These are phyloP conservation scores for Pagrus major DNA, from an alignment of 2,113 vertebrate species.

Conservation along the genomic window DNA sequence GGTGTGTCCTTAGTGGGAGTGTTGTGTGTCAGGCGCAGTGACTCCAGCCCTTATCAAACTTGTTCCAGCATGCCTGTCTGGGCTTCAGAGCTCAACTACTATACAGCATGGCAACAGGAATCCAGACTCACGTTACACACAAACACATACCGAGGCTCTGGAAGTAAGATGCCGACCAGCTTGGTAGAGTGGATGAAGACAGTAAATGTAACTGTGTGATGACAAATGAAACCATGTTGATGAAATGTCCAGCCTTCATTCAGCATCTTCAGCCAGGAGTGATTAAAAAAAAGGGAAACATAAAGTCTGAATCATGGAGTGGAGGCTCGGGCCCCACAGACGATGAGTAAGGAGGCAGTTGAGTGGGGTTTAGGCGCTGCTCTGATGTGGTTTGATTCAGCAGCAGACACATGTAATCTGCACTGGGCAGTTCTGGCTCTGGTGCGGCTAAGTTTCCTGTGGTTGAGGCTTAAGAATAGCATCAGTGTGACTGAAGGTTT, in stretches of 20 bases:
- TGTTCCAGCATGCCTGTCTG: conserved; percentile 70
- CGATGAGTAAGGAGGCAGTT: conserved; percentile 35
- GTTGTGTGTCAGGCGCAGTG: conserved; percentile 42
- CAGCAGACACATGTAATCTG: conserved; percentile 65
- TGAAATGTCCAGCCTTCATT: conserved; percentile 25
- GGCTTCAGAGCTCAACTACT: conserved; percentile 41
- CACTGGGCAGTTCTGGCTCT: conserved; percentile 54
- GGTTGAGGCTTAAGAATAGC: conserved; percentile 66
- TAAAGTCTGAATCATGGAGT: conserved; percentile 35
- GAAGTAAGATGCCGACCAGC: not conserved
- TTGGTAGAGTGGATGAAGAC: conserved; percentile 4
- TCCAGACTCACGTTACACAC: conserved; percentile 53
- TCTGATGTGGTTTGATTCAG: conserved; percentile 65
- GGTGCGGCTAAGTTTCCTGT: conserved; percentile 57
- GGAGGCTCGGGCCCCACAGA: not conserved
- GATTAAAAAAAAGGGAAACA: conserved; percentile 50
- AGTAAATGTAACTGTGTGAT: conserved; percentile 1
- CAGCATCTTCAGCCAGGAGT: conserved; percentile 32
- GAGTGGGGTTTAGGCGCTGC: conserved; percentile 39
- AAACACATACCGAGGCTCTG: conserved; percentile 3
- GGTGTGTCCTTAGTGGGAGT: conserved; percentile 61
- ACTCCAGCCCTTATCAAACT: conserved; percentile 68
- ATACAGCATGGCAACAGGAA: conserved; percentile 51
- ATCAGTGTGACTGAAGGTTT: conserved; percentile 62
- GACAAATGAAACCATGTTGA: conserved; percentile 28